phyloP scores from a whole-genome alignment of 2,888 invertebrate genomes.

The Micoletzkya japonica region DNA sequence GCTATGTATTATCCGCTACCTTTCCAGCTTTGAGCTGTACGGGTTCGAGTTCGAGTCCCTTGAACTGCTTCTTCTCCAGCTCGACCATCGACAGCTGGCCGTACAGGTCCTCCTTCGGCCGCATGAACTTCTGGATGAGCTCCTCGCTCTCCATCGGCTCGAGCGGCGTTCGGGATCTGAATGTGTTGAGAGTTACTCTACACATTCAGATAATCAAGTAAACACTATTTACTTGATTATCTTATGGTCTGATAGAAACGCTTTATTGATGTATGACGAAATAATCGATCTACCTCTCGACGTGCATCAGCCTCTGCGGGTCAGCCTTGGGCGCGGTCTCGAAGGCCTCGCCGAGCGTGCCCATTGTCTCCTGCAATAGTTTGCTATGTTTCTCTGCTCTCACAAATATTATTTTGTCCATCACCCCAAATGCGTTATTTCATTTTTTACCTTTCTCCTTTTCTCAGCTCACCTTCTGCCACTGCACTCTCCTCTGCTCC shows the following conservation, averaged over 20 bases:
- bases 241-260: background rate
- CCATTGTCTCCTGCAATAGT: constrained; percentile 48
- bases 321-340: constrained; percentile 59
- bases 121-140: constrained; percentile 61
- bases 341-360: constrained; percentile 61
- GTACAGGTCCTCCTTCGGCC: constrained; percentile 37
- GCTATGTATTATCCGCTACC: background rate
- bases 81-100: constrained; percentile 40
- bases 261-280: background rate
- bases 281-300: constrained; percentile 44
- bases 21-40: constrained; percentile 59
- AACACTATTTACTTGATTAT: background rate
- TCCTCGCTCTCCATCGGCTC: constrained; percentile 63
- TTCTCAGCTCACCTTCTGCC: constrained; percentile 31
- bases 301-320: constrained; percentile 57
- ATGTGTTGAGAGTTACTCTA: background rate
- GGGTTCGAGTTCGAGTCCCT: constrained; percentile 56
- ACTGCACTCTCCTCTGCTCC: constrained; percentile 30
- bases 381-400: no score
- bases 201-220: no score
- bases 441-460: background rate
- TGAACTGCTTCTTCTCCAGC: constrained; percentile 49
- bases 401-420: background rate
- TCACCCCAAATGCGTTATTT: background rate
- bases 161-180: constrained; percentile 52